These are phyloP conservation scores for Zygothrica quintamaculata DNA, from an alignment of 2,888 invertebrate genomes.

Conservation along the genomic window DNA sequence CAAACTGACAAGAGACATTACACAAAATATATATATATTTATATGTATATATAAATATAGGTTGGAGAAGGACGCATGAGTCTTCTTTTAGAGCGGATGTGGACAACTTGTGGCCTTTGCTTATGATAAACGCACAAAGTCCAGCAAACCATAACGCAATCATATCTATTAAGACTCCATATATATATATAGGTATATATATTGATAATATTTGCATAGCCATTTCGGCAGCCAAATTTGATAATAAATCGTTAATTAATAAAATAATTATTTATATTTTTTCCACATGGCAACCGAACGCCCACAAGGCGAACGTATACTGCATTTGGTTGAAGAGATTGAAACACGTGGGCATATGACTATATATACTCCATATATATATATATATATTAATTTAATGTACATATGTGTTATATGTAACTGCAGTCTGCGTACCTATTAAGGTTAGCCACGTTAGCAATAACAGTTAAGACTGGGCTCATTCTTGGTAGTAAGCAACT, in stretches of 20 bases:
- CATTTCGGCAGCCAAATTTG: conserved; percentile 45
- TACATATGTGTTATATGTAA: conserved; percentile 12
- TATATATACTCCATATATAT: background rate
- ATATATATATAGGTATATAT: conserved; percentile 3
- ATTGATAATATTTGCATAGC: conserved; percentile 45
- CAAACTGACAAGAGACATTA: conserved; percentile 47
- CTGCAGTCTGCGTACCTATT: conserved; percentile 54
- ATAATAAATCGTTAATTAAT: conserved; percentile 59
- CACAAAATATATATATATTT: too few species aligned
- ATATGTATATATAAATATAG: too few species aligned
- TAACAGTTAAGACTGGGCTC: conserved; percentile 35
- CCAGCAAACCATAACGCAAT: conserved; percentile 43
- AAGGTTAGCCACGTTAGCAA: conserved; percentile 41
- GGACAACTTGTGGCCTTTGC: conserved; percentile 16
- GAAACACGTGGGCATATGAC: conserved; percentile 36
- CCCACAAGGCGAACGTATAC: conserved; percentile 31
- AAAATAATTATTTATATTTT: conserved; percentile 30
- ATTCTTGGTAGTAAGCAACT: conserved; percentile 34
- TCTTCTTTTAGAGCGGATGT: conserved; percentile 42
- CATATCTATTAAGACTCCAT: conserved; percentile 44
- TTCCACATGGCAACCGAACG: conserved; percentile 38
- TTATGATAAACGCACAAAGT: conserved; percentile 47
- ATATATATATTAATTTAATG: conserved; percentile 3
- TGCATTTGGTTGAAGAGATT: conserved; percentile 42
- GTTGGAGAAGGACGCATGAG: conserved; percentile 40